Conservation (phyloP, 1,140 invertebrate genomes). For the Rhyacophila brunnea region DNA sequence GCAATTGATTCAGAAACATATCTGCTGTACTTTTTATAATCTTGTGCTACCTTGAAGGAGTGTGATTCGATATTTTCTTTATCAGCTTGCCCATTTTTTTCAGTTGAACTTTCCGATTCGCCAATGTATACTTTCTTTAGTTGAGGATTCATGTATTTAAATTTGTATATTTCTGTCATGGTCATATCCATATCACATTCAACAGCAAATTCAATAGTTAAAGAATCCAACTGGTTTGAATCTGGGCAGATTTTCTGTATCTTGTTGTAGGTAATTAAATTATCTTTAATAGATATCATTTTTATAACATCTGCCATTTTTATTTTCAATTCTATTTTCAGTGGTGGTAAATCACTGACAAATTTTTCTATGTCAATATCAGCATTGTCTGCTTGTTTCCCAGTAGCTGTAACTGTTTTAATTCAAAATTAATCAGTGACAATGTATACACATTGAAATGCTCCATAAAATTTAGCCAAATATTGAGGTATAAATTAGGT, state of each 20-base stretch:
- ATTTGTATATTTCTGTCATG: background rate
- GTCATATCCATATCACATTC: background rate
- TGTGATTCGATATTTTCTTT: background rate
- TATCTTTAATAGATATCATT: conserved; percentile 1
- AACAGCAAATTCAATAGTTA: background rate
- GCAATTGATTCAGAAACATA: conserved; percentile 23
- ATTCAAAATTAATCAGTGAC: no score
- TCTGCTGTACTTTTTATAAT: conserved; percentile 15
- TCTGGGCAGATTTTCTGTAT: background rate
- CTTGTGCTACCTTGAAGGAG: background rate
- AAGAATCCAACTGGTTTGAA: background rate
- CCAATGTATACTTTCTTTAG: background rate
- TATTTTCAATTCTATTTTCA: background rate
- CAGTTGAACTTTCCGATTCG: background rate
- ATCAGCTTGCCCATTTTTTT: background rate
- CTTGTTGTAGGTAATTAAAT: background rate
- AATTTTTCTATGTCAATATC: conserved; percentile 12
- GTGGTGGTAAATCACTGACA: background rate
- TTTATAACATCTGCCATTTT: background rate
- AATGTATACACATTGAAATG: no score
- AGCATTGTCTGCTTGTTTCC: background rate
- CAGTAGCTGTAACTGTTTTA: conserved; percentile 8
- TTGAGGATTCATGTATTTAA: conserved; percentile 1
- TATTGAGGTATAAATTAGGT: no score
- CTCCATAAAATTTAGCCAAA: no score